Evolutionary conservation across 2,888 invertebrate species (phyloP).

Genomic region (Troides oblongomaculatus): DNA sequence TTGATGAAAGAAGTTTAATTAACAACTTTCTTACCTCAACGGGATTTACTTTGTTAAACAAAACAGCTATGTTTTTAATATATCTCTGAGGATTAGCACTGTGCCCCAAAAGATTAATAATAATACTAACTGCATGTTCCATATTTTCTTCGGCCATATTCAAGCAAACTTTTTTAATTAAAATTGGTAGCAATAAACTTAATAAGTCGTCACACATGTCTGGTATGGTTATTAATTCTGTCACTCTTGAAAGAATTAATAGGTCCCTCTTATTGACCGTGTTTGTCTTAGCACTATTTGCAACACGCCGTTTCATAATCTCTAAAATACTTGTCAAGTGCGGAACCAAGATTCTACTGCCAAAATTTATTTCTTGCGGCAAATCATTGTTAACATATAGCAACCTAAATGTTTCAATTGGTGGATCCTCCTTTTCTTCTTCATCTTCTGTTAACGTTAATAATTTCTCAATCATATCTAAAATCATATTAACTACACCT

Average conservation of each 20-base stretch:
- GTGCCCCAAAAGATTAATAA: conserved; percentile 86
- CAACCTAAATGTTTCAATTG: conserved; percentile 61
- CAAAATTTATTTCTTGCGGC: conserved; percentile 80
- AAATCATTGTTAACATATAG: conserved; percentile 46
- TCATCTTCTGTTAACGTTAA: conserved; percentile 83
- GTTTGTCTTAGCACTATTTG: conserved; percentile 77
- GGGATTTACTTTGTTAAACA: conserved; percentile 84
- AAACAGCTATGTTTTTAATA: conserved; percentile 84
- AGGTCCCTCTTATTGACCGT: conserved; percentile 85
- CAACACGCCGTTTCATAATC: conserved; percentile 83
- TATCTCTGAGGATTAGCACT: conserved; percentile 83
- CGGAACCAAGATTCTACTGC: conserved; percentile 86
- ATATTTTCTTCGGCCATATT: conserved; percentile 84
- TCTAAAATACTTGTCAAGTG: conserved; percentile 86
- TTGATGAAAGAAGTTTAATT: conserved; percentile 81
- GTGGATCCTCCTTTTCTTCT: conserved; percentile 63
- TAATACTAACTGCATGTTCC: conserved; percentile 84
- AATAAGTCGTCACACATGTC: conserved; percentile 85
- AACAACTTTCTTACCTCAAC: conserved; percentile 85
- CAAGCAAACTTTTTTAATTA: conserved; percentile 82
- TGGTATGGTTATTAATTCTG: conserved; percentile 85
- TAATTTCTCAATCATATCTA: conserved; percentile 88
- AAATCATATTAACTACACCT: conserved; percentile 83
- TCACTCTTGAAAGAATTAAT: conserved; percentile 86
- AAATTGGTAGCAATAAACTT: conserved; percentile 85